Evolutionary conservation across 2,888 invertebrate species (phyloP).

Genomic region (Gortyna flavago): DNA sequence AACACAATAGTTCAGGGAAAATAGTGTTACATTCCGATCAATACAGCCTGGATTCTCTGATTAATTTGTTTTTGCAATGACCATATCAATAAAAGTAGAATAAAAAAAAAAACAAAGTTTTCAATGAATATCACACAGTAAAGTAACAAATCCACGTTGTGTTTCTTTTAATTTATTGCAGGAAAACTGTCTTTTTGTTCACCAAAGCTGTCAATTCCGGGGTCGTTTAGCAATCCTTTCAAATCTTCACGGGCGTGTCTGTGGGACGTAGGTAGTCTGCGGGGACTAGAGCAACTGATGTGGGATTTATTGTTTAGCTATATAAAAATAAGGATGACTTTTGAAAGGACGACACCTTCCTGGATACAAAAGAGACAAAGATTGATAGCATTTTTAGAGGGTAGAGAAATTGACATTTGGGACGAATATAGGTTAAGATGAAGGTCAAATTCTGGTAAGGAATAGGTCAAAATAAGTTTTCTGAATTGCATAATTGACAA

Average conservation of each 20-base stretch:
- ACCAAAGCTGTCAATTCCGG: conserved; percentile 48
- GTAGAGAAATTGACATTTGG: background rate
- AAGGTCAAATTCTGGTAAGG: background rate
- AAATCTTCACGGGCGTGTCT: conserved; percentile 67
- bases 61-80: background rate
- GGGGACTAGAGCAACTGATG: conserved; percentile 44
- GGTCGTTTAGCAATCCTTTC: conserved; percentile 66
- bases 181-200: conserved; percentile 34
- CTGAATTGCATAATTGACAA: no score
- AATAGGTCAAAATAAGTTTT: no score
- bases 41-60: background rate
- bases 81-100: background rate
- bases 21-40: background rate
- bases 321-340: conserved; percentile 1
- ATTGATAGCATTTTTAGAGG: background rate
- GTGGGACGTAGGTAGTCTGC: conserved; percentile 67
- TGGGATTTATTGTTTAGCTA: conserved; percentile 49
- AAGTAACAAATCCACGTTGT: background rate
- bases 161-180: conserved; percentile 24
- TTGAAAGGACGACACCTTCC: background rate
- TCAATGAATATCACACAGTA: background rate
- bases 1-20: background rate
- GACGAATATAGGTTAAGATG: background rate
- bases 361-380: background rate
- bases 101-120: no score